Base-by-base conservation (phyloP, 2,113 vertebrate species). In the Acrocephalus kingi region DNA sequence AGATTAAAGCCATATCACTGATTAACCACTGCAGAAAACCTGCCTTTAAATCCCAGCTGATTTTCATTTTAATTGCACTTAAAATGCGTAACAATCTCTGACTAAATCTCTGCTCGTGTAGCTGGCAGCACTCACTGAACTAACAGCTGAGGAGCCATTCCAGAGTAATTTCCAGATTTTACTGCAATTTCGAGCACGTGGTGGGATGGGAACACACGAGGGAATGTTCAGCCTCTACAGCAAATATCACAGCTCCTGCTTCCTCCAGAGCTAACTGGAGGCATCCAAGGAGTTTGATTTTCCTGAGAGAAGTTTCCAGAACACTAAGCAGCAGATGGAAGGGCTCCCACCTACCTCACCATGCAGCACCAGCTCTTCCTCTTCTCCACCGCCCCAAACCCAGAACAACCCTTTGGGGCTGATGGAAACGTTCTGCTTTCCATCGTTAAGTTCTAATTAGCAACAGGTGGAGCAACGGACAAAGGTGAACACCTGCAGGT, bases 251-350 rank as follows among this genome's bases (percentile, higher is more conserved):
- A 66, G 46, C 39, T 52, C 31, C 68, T 81, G n/a, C 33, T 18
- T 75, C 43, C 43, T 27, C 20, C 35, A 18, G 6, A 8, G 33
- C 13, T 2, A 35, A 7, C 49, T 5, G 27, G 7, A 18, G 41
- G 14, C 15, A 13, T 3, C 33, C 16, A 0, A 14, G 45, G 21
- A 9, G 7, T 5, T 31, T 6, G n/a, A 2, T 25, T 19, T 7
- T 49, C 58, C 74, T 11, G 11, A 4, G 23, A 27, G 41, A 17
- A 46, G 43, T 21, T 33, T 5, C n/a, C 73, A 76, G 55, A 10
- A 10, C 30, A 5, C 2, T 2, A 8, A 27, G 23, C 52, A 20
- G 16, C 30, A 19, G 9, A 11, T 14, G 51, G 43, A 18, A 23
- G n/a, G 37, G 45, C 21, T 61, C 27, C 45, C 45, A 18, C 3